Evolutionary conservation across 1,140 invertebrate genomes (phyloP).

Genomic region (Geopemphigus sp.): DNA sequence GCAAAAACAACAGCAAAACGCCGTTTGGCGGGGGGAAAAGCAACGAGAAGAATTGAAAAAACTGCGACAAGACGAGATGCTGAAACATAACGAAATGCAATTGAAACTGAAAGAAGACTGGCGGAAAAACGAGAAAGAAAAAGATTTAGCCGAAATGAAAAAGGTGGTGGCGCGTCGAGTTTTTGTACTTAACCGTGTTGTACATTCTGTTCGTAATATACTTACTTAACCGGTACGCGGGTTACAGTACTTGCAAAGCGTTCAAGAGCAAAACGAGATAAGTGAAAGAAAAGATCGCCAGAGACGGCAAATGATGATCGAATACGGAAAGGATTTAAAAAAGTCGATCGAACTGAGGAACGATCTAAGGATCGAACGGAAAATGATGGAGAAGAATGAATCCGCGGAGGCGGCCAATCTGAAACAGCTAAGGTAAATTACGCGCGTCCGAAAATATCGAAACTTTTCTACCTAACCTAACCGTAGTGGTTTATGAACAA

Average conservation of each 20-base stretch:
- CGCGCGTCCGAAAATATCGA: too few relatives aligned
- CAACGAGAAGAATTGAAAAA: neutral
- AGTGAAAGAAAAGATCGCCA: neutral
- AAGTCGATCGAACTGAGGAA: neutral
- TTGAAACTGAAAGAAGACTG: conserved; percentile 6
- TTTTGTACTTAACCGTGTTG: too few relatives aligned
- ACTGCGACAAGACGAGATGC: neutral
- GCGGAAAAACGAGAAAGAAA: neutral
- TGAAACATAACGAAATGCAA: conserved; percentile 18
- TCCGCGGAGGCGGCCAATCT: neutral
- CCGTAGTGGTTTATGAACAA: too few relatives aligned
- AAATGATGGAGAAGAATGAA: neutral
- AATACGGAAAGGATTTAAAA: conserved; percentile 32
- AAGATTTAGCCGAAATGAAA: neutral
- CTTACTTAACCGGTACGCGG: too few relatives aligned
- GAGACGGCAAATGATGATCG: neutral
- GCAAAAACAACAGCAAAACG: neutral
- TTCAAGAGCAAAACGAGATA: neutral
- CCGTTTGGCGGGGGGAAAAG: neutral
- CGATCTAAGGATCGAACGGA: neutral
- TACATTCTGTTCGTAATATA: neutral
- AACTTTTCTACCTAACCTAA: neutral
- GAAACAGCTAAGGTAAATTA: conserved; percentile 5
- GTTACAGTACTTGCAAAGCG: neutral
- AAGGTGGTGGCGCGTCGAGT: neutral